These are phyloP conservation scores for Calidris pugnax DNA, from an alignment of 2,113 vertebrate genomes.

Conservation along the genomic window DNA sequence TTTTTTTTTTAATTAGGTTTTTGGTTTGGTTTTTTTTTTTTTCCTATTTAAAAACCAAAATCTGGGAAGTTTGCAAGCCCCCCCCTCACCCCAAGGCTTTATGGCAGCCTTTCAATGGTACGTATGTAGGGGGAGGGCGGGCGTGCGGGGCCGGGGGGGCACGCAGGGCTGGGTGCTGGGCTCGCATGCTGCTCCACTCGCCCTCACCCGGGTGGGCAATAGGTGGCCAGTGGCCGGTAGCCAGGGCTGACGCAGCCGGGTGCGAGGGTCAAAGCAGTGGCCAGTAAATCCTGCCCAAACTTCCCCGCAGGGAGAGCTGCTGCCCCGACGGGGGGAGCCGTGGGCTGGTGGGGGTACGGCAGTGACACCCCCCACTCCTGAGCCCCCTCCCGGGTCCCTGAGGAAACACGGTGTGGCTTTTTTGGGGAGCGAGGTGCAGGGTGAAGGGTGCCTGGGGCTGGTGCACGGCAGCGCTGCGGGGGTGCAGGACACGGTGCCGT, in stretches of 20 bases:
- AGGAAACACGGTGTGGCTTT: accelerated
- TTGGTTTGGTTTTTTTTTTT: background rate
- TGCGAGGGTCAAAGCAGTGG: background rate
- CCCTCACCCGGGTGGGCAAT: accelerated
- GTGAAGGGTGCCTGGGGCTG: background rate
- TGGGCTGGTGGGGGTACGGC: background rate
- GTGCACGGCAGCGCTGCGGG: background rate
- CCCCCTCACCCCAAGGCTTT: background rate
- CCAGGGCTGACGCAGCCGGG: background rate
- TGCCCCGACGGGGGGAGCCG: background rate
- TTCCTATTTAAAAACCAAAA: background rate
- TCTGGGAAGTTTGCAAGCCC: slow-evolving; percentile 21
- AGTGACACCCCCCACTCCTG: background rate
- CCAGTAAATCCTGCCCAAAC: background rate
- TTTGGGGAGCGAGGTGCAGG: background rate
- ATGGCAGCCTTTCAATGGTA: slow-evolving; percentile 46
- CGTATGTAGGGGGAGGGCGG: slow-evolving; percentile 21
- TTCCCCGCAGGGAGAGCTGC: background rate
- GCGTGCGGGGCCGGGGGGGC: background rate
- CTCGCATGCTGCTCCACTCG: background rate
- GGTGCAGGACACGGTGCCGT: background rate
- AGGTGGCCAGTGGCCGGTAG: background rate
- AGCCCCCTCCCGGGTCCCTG: background rate
- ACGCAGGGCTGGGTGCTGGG: background rate
- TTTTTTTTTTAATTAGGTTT: background rate